Conservation (phyloP, 1,140 invertebrate species). For the Ctenoplectra terminalis region DNA sequence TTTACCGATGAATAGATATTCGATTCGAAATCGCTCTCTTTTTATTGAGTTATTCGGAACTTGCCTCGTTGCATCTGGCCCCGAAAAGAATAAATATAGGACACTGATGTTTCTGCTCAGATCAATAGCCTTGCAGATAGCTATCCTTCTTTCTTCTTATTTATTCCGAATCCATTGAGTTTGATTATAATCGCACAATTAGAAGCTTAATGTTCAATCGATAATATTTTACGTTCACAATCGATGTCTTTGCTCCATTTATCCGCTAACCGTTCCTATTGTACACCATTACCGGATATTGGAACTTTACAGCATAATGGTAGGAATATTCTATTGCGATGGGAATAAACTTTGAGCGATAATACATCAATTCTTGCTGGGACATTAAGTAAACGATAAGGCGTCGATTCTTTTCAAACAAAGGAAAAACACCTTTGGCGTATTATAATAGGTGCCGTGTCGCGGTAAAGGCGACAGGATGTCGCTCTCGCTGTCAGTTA, state of each 20-base stretch:
- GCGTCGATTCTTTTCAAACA: background rate
- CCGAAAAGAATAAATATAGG: background rate
- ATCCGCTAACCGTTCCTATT: background rate
- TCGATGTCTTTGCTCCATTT: background rate
- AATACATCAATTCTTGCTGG: background rate
- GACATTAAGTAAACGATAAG: background rate
- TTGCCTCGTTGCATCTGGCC: background rate
- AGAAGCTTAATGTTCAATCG: background rate
- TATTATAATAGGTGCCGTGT: background rate
- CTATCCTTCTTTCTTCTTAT: background rate
- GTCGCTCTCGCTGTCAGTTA: conserved; percentile 32
- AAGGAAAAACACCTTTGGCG: conserved; percentile 2
- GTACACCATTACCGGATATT: background rate
- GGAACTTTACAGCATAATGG: background rate
- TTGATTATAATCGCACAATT: background rate
- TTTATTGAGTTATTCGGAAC: conserved; percentile 14
- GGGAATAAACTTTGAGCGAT: background rate
- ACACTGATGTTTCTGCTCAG: background rate
- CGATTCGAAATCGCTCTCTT: conserved; percentile 3
- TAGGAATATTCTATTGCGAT: background rate
- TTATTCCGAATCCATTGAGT: background rate
- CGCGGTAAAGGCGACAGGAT: conserved; percentile 8
- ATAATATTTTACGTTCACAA: background rate
- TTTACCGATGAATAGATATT: conserved; percentile 34
- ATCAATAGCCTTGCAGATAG: background rate